These are phyloP conservation scores for Acyrthosiphon pisum DNA, from an alignment of 1,140 invertebrate species.

Conservation along the genomic window DNA sequence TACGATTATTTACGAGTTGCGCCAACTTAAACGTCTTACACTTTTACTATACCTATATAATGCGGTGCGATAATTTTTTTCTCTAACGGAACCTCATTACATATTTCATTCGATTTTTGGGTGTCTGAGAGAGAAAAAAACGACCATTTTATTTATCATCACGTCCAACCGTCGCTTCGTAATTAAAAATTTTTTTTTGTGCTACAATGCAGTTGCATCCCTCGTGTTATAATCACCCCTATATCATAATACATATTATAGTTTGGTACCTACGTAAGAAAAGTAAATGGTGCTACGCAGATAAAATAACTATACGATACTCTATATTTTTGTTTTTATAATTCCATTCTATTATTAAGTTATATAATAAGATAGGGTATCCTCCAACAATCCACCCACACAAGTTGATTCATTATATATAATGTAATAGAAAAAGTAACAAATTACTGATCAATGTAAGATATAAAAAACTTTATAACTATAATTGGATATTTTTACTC, in stretches of 20 bases:
- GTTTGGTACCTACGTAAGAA: background rate
- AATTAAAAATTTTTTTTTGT: background rate
- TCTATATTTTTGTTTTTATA: background rate
- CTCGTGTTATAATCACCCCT: background rate
- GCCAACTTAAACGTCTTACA: background rate
- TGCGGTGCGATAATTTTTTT: background rate
- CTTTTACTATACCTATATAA: background rate
- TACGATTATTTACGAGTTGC: background rate
- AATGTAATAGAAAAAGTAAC: background rate
- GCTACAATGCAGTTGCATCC: background rate
- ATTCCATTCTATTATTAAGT: background rate
- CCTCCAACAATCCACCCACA: background rate
- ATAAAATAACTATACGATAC: background rate
- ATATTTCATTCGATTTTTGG: background rate
- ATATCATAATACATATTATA: background rate
- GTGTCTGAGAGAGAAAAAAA: background rate
- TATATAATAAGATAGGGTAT: background rate
- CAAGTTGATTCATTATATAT: background rate
- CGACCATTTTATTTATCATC: background rate
- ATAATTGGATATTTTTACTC: background rate
- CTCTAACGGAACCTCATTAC: background rate
- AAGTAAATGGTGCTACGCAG: background rate
- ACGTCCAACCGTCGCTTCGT: background rate
- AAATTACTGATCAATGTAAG: background rate
- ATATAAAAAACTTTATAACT: background rate